Conservation (phyloP, 2,797 vertebrate genomes). For the Garrulus glandarius region DNA sequence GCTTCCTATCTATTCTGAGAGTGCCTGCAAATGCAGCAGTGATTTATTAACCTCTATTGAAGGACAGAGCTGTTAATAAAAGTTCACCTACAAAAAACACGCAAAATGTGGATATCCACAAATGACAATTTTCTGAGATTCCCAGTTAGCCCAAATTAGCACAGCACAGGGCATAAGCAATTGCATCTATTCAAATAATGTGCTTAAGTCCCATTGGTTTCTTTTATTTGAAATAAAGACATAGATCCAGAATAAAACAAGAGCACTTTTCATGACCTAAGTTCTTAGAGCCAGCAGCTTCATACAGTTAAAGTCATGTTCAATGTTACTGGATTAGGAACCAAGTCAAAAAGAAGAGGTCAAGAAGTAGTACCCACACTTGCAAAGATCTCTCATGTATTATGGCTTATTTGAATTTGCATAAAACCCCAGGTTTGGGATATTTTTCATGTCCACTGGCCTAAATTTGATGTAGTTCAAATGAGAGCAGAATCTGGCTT, state of each 20-base stretch:
- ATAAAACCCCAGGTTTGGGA: neutral
- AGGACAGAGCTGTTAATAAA: constrained; percentile 56
- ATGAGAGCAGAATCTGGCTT: neutral
- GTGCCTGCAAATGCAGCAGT: neutral
- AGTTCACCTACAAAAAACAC: constrained; percentile 31
- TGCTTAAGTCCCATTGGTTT: neutral
- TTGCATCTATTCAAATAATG: neutral
- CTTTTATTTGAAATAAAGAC: neutral
- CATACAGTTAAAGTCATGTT: neutral
- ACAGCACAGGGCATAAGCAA: neutral
- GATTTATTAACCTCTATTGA: constrained; percentile 65
- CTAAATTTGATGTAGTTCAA: neutral
- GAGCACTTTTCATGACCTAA: neutral
- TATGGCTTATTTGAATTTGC: neutral
- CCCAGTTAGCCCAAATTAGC: neutral
- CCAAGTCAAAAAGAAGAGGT: neutral
- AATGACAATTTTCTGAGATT: neutral
- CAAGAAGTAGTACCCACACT: neutral
- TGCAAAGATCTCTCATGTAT: neutral
- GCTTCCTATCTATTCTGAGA: constrained; percentile 24
- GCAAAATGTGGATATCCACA: neutral
- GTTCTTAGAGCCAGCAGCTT: neutral
- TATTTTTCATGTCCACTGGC: neutral
- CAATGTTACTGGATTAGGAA: neutral
- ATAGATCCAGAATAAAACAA: neutral